phyloP scores from a whole-genome alignment of 2,113 vertebrate genomes.

The Mellivora capensis region DNA sequence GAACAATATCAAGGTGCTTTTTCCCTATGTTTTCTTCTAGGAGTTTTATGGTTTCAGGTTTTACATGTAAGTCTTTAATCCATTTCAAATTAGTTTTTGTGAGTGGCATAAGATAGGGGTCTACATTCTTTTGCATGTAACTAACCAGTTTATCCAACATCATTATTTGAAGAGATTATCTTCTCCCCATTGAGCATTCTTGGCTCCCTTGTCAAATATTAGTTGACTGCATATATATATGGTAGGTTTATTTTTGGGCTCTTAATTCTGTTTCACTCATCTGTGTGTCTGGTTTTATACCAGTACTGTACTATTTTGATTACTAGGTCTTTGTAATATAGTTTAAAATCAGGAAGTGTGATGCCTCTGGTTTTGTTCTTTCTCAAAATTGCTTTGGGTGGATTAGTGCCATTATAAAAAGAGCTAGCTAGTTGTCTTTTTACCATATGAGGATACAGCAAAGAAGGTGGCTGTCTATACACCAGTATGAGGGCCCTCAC shows the following conservation, averaged over 20 bases:
- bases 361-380: not conserved
- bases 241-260: not conserved
- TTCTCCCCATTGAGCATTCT: not conserved
- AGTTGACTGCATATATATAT: not conserved
- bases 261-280: not conserved
- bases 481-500: not conserved
- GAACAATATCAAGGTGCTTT: not conserved
- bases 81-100: not conserved
- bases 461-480: not conserved
- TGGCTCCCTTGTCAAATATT: not conserved
- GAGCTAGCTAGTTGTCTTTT: not conserved
- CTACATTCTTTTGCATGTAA: not conserved
- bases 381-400: not conserved
- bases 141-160: not conserved
- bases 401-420: not conserved
- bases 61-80: not conserved
- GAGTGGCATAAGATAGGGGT: not conserved
- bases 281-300: not conserved
- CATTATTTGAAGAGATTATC: not conserved
- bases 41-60: not conserved
- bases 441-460: not conserved
- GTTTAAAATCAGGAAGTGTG: not conserved
- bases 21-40: not conserved
- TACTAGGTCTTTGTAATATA: not conserved
- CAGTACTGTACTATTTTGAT: not conserved